These are phyloP conservation scores for Drosophila sp. DNA, from an alignment of 1,140 invertebrate species.

Conservation along the genomic window DNA sequence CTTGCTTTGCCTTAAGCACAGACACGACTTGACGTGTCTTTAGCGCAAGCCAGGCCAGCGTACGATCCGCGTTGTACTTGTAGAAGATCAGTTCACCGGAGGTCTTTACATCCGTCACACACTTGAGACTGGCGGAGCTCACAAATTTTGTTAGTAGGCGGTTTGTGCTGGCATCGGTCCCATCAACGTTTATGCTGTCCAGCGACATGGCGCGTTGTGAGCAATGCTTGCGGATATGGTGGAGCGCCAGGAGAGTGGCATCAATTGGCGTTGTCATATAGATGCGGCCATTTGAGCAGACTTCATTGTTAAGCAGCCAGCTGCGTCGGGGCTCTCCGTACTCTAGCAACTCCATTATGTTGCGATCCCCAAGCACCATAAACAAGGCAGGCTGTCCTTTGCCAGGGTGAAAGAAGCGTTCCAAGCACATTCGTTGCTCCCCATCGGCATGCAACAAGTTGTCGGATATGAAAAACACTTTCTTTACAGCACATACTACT, in stretches of 20 bases:
- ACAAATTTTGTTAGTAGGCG: constrained; percentile 64
- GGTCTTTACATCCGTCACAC: constrained; percentile 66
- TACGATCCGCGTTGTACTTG: constrained; percentile 91
- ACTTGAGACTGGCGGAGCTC: constrained; percentile 35
- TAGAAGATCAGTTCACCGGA: constrained; percentile 89
- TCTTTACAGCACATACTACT: constrained; percentile 48
- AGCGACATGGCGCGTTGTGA: constrained; percentile 87
- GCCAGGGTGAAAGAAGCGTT: constrained; percentile 76
- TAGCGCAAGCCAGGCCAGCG: constrained; percentile 89
- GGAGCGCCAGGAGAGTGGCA: constrained; percentile 89
- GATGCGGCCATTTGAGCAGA: constrained; percentile 91
- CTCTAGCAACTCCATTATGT: constrained; percentile 88
- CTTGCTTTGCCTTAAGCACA: constrained; percentile 88
- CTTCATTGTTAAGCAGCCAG: constrained; percentile 89
- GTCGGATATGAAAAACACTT: constrained; percentile 69
- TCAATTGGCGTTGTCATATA: constrained; percentile 90
- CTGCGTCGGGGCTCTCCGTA: constrained; percentile 89
- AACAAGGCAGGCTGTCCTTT: constrained; percentile 61
- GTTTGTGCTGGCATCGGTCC: constrained; percentile 44
- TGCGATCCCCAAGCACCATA: constrained; percentile 70
- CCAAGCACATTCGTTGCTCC: constrained; percentile 52
- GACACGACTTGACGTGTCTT: constrained; percentile 88
- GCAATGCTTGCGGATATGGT: constrained; percentile 86
- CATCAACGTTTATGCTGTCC: constrained; percentile 87
- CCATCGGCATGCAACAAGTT: constrained; percentile 50